Evolutionary conservation across 2,797 vertebrate species (phyloP), one percentile per base, ranked within the genome.

Genomic region (Sebastes dallii): DNA sequence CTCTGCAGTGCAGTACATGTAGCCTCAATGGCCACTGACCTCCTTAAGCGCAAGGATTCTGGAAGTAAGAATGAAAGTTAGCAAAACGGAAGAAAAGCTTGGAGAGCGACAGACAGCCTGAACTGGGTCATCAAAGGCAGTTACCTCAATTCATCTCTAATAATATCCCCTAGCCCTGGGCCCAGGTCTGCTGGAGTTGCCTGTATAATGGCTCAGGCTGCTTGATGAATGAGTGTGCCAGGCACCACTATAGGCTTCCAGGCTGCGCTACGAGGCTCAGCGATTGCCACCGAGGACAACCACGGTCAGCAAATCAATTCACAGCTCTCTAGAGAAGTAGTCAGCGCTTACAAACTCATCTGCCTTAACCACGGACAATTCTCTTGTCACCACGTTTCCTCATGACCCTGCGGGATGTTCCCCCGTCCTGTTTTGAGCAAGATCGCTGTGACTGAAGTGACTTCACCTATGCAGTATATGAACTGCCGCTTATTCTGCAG

Each of bases 61-160:
- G 84, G 65, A 81, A 85, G 68, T 78, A 86, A 86, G 70, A 90
- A 77, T 76, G 80, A 80, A 89, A 89, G 82, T 89, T 85, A 79
- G 83, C 66, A 82, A 86, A 88, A 89, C 24, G 78, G 69, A 86
- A 83, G 77, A 82, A 85, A 85, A 73, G 86, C 82, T 86, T 82
- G 54, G 72, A 80, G 83, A 86, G 76, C 67, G 80, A 88, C 83
- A 86, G 85, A 87, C 81, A 77, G 86, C 72, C 84, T 89, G 88
- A 94, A 95, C 89, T 91, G 93, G 93, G 90, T 94, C 94, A 93
- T 91, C 90, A 93, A 87, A 90, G 88, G 82, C 91, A 89, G 91
- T 95, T 93, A 94, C 90, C 90, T 89, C 86, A 84, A 80, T 93
- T 91, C 83, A 90, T 91, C 88, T 90, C 91, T 93, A 93, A 93